phyloP scores from a whole-genome alignment of 2,888 invertebrate genomes.

The Pachydiplax longipennis region DNA sequence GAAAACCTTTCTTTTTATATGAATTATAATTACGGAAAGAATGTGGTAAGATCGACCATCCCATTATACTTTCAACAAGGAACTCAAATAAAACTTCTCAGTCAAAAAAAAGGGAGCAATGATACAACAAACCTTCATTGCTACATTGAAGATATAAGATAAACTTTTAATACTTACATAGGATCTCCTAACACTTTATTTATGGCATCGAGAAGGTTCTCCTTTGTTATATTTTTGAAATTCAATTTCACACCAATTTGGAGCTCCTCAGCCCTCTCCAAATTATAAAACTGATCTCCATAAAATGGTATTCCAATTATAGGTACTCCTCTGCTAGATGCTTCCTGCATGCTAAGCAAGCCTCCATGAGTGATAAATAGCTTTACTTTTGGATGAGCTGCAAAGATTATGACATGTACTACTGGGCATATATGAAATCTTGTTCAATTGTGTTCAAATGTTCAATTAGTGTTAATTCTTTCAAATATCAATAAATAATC shows the following conservation, averaged over 20 bases:
- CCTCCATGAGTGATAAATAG: constrained; percentile 60
- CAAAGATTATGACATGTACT: neutral
- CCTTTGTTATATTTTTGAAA: constrained; percentile 48
- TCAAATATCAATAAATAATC: neutral
- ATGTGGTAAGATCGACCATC: too few relatives aligned
- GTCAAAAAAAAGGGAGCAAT: too few relatives aligned
- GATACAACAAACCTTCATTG: too few relatives aligned
- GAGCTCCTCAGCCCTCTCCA: constrained; percentile 46
- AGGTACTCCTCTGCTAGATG: constrained; percentile 52
- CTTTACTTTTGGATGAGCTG: constrained; percentile 55
- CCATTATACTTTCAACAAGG: too few relatives aligned
- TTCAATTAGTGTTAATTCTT: neutral
- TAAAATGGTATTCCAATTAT: constrained; percentile 52
- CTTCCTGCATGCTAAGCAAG: constrained; percentile 57
- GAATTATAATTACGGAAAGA: too few relatives aligned
- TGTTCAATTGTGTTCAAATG: neutral
- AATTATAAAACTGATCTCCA: constrained; percentile 52
- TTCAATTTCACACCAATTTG: constrained; percentile 51
- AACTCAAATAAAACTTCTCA: too few relatives aligned
- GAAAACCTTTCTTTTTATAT: too few relatives aligned
- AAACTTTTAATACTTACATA: neutral
- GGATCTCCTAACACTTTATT: neutral
- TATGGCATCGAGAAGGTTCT: constrained; percentile 43
- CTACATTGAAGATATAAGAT: too few relatives aligned
- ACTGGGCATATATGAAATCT: neutral